Evolutionary conservation across 2,797 vertebrate species (phyloP), one percentile per base, ranked within the genome.

Genomic region (Atherinosoma microstoma): DNA sequence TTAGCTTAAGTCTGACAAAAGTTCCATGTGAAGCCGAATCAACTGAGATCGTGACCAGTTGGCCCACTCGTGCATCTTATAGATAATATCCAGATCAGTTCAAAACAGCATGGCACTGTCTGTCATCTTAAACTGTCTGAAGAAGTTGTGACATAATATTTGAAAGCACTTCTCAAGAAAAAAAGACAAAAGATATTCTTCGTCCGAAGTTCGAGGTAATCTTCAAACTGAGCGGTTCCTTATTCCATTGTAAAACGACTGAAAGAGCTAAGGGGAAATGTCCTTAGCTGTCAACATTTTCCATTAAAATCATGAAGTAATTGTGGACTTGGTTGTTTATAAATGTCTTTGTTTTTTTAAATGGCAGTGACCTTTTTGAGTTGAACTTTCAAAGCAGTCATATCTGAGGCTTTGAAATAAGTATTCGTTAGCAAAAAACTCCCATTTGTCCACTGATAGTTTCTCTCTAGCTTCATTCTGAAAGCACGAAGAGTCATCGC

Each of bases 281-380:
- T 76, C 87, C 79, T 84, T 86, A 76, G 58, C 61, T 80, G 79
- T 87, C 82, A 84, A 87, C 90, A 4, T 79, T 53, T 53, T 83
- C 77, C 70, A 83, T 89, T 79, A 78, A 79, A 83, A 71, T 76
- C 65, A 85, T n/a, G 77, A 38, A 58, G 72, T 82, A 71, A 83
- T 80, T 79, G 66, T 42, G 70, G 68, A 85, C 79, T 75, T 88
- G 80, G 84, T 86, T 81, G 60, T 47, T 29, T 38, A 54, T 83
- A 58, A 40, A 65, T 83, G 84, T 78, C 20, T 86, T 86, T 34
- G 24, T 27, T 27, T 27, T 27, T 27, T 27, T 27, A 27, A 27
- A 27, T 27, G 24, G 24, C 24, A 27, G 24, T 27, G 24, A 27
- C 24, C 24, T 27, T 27, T 80, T 83, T 81, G 45, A 87, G 49